Base-by-base conservation (phyloP, 2,888 invertebrate genomes). In the Drosophila kanekoi region DNA sequence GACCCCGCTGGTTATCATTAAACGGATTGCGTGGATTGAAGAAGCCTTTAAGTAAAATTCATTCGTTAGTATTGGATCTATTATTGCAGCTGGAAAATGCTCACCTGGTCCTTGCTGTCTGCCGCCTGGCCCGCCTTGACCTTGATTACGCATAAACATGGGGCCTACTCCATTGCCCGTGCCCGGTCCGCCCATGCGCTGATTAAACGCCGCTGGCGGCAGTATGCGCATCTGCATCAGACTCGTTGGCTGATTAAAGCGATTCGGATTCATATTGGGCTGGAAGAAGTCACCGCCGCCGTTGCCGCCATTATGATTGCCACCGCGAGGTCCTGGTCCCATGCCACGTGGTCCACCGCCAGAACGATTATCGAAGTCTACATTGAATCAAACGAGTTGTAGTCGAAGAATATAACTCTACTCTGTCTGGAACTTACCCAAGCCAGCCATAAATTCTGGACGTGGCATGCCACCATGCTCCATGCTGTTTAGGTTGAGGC, bases 181-280 rank as follows among this genome's bases (percentile, higher is more conserved):
- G 9, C 85, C 81, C 1, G 77, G 77, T 32, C 63, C 72, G 28
- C 89, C 90, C 79, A 92, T 91, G 3, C 91, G 87, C 47, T 89
- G 90, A 75, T 91, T 92, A 37, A 91, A 91, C 8, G 90, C 69
- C 35, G 81, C 85, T 14, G 91, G 91, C 6, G 92, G 92, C 13
- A 91, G 92, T 58, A 92, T 92, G 23, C 91, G 91, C 91, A 91
- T 91, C 61, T 91, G 92, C 89, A 91, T 91, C 61, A 91, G 72
- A 61, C 91, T 91, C 43, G 91, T 91, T 33, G 91, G 91, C 66
- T 92, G 91, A 72, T 90, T 91, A 48, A 93, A 93, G 35, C 93
- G 89, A 77, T 92, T 92, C 60, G 90, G 91, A 43, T 87, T 89
- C 87, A 91, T 88, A 59, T 92, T 92, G 20, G 87, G 88, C 62